These are phyloP conservation scores for Leptoclinus maculatus DNA, from an alignment of 2,797 vertebrate species.

Conservation along the genomic window DNA sequence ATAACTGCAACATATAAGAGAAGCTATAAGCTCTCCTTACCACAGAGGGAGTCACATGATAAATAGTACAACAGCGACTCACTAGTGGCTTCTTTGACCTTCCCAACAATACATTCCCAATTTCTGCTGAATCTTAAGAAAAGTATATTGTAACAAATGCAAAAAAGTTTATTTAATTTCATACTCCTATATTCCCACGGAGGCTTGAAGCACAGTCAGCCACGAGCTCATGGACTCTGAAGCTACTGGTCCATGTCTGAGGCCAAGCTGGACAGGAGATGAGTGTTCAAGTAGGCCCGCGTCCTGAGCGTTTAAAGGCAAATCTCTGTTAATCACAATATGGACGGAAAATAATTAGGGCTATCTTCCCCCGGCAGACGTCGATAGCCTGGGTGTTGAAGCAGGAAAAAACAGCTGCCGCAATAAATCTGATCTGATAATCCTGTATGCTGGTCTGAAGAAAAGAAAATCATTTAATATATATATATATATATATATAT, in stretches of 20 bases:
- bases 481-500: neutral
- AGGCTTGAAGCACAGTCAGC: slow-evolving; percentile 27
- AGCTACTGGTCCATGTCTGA: slow-evolving; percentile 46
- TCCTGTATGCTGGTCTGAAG: slow-evolving; percentile 45
- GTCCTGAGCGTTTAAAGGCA: slow-evolving; percentile 50
- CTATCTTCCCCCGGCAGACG: slow-evolving; percentile 57
- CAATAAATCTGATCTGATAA: slow-evolving; percentile 60
- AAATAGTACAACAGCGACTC: slow-evolving; percentile 12
- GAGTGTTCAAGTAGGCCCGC: slow-evolving; percentile 40
- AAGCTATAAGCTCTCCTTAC: neutral
- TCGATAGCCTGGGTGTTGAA: slow-evolving; percentile 49
- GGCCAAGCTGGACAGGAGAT: slow-evolving; percentile 15
- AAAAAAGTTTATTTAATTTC: slow-evolving; percentile 6
- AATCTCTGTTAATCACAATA: slow-evolving; percentile 70
- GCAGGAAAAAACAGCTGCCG: slow-evolving; percentile 46
- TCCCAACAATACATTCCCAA: slow-evolving; percentile 5
- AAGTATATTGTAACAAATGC: slow-evolving; percentile 10
- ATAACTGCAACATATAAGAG: neutral
- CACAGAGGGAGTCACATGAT: slow-evolving; percentile 6
- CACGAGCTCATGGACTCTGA: slow-evolving; percentile 7
- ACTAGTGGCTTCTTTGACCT: slow-evolving; percentile 16
- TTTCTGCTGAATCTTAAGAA: slow-evolving; percentile 29
- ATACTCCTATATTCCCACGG: slow-evolving; percentile 9
- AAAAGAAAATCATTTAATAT: neutral
- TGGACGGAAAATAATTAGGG: slow-evolving; percentile 71